These are phyloP conservation scores for Rhineura floridana DNA, from an alignment of 2,113 vertebrate genomes.

Conservation along the genomic window DNA sequence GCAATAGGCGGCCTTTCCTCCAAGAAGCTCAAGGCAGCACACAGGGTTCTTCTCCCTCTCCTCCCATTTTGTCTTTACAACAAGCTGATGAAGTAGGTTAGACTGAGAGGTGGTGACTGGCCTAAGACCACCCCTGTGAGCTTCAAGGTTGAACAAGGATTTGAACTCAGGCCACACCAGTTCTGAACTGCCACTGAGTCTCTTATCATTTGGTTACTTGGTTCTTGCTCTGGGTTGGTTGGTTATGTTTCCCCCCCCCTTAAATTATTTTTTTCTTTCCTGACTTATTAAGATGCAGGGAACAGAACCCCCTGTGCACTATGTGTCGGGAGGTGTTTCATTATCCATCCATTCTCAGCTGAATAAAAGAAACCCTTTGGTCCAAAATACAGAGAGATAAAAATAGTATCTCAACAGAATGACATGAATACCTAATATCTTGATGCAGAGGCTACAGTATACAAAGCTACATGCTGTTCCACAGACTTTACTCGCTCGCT, in stretches of 20 bases:
- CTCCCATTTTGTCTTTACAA: neutral
- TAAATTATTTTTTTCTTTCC: neutral
- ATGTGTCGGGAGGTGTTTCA: neutral
- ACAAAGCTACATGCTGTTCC: neutral
- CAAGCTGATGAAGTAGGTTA: neutral
- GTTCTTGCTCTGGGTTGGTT: neutral
- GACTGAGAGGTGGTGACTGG: neutral
- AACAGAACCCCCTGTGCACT: constrained; percentile 32
- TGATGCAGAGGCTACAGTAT: constrained; percentile 22
- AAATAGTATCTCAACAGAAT: constrained; percentile 20
- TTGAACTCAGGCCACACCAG: neutral
- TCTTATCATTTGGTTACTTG: neutral
- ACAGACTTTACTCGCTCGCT: neutral
- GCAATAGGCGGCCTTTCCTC: rapidly evolving
- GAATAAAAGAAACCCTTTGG: constrained; percentile 44
- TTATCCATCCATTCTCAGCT: constrained; percentile 35
- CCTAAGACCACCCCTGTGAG: neutral
- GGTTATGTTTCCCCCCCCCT: neutral
- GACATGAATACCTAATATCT: constrained; percentile 25
- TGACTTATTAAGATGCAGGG: constrained; percentile 46
- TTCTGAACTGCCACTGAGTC: neutral
- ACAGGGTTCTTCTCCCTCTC: neutral
- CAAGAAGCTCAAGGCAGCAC: neutral
- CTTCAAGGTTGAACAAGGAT: neutral
- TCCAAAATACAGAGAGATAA: neutral